phyloP scores from a whole-genome alignment of 2,797 vertebrate species.

The Saxicola maurus region DNA sequence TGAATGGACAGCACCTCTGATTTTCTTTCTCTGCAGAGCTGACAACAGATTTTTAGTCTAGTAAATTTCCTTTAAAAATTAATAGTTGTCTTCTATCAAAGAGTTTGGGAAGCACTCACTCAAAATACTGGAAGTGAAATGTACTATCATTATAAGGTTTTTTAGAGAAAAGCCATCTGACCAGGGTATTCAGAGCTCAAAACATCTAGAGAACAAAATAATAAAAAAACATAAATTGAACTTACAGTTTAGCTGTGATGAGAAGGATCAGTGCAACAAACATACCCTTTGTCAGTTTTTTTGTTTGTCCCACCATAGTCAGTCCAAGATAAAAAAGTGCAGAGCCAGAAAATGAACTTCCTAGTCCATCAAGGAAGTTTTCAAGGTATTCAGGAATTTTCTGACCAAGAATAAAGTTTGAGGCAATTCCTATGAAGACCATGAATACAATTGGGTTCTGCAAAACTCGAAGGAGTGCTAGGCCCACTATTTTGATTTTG shows the following conservation, averaged over 20 bases:
- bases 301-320: conserved; percentile 94
- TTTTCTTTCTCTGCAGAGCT: neutral
- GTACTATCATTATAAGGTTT: neutral
- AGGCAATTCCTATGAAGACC: conserved; percentile 90
- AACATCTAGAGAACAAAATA: neutral
- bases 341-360: conserved; percentile 90
- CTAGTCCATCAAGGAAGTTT: conserved; percentile 91
- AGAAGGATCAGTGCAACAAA: conserved; percentile 91
- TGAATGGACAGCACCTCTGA: neutral
- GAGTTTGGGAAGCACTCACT: neutral
- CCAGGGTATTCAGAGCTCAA: neutral
- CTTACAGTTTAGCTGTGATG: conserved; percentile 97
- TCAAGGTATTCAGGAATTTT: conserved; percentile 87
- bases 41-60: neutral
- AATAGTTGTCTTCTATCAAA: neutral
- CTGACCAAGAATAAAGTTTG: conserved; percentile 88
- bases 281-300: conserved; percentile 86
- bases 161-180: neutral
- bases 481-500: conserved; percentile 83
- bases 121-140: neutral
- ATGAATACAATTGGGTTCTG: conserved; percentile 97
- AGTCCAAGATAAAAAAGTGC: conserved; percentile 97
- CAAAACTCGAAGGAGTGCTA: conserved; percentile 85
- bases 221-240: conserved; percentile 38
- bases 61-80: neutral